phyloP scores from a whole-genome alignment of 2,888 invertebrate species.

The Melanchra persicariae region DNA sequence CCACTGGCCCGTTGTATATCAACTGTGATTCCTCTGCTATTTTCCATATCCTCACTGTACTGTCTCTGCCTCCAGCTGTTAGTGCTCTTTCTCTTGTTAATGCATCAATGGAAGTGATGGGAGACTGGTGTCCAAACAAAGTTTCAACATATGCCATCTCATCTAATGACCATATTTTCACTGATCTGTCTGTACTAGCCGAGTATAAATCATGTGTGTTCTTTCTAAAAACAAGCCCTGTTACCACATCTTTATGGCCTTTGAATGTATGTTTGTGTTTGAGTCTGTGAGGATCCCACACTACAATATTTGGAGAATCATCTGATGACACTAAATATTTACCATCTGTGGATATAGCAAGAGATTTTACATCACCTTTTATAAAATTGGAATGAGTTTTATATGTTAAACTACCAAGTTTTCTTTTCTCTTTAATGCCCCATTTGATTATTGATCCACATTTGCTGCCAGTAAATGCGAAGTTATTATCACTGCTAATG shows the following conservation, averaged over 20 bases:
- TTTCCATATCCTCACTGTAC: slow-evolving; percentile 98
- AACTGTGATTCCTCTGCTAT: slow-evolving; percentile 99
- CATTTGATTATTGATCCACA: slow-evolving; percentile 97
- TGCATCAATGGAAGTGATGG: slow-evolving; percentile 96
- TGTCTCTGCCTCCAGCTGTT: slow-evolving; percentile 97
- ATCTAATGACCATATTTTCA: slow-evolving; percentile 98
- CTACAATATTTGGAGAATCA: slow-evolving; percentile 92
- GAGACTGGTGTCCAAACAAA: slow-evolving; percentile 97
- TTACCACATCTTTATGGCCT: slow-evolving; percentile 94
- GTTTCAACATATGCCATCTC: slow-evolving; percentile 99
- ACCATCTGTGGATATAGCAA: slow-evolving; percentile 94
- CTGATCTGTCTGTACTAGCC: slow-evolving; percentile 94
- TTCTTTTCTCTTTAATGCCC: slow-evolving; percentile 92
- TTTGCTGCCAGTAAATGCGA: slow-evolving; percentile 96
- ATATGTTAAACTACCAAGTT: slow-evolving; percentile 90
- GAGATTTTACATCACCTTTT: slow-evolving; percentile 90
- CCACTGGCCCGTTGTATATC: slow-evolving; percentile 96
- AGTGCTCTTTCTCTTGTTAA: slow-evolving; percentile 96
- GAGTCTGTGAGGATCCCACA: slow-evolving; percentile 95
- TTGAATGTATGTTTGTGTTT: slow-evolving; percentile 95
- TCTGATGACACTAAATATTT: slow-evolving; percentile 94
- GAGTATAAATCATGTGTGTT: slow-evolving; percentile 96
- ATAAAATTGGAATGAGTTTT: slow-evolving; percentile 83
- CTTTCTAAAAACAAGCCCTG: slow-evolving; percentile 95
- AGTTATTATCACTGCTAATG: slow-evolving; percentile 93